Evolutionary conservation across 2,888 invertebrate genomes (phyloP).

Genomic region (Busseola fusca): DNA sequence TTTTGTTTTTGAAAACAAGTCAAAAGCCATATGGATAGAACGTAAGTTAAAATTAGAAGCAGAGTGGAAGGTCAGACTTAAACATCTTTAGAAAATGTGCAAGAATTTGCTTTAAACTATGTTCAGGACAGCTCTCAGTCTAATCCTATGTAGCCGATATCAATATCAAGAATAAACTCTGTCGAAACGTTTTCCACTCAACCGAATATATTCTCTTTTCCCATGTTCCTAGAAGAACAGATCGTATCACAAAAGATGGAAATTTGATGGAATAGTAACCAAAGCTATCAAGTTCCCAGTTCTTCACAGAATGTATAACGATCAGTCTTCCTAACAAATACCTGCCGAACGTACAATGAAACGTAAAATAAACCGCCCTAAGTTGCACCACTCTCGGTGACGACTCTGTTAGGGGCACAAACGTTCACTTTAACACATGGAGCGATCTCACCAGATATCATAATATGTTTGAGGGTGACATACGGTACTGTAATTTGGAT

Average conservation of each 20-base stretch:
- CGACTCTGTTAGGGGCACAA: conserved; percentile 39
- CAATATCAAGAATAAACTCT: not conserved
- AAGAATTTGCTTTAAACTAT: not conserved
- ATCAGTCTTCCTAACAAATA: conserved; percentile 34
- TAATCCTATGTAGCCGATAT: not conserved
- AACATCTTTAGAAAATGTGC: not conserved
- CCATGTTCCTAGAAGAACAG: not conserved
- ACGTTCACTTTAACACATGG: conserved; percentile 69
- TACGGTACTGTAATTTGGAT: conserved; percentile 29
- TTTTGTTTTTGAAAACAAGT: not conserved
- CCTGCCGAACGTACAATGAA: conserved; percentile 38
- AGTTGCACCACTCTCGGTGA: conserved; percentile 45
- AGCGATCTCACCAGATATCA: conserved; percentile 72
- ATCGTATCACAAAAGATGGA: conserved; percentile 15
- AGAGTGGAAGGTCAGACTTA: not conserved
- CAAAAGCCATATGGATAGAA: not conserved
- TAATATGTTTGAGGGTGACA: conserved; percentile 69
- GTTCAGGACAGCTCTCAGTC: not conserved
- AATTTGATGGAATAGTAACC: not conserved
- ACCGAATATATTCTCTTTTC: not conserved
- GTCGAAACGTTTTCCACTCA: not conserved
- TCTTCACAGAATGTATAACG: conserved; percentile 4
- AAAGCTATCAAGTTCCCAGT: not conserved
- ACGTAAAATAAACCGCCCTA: conserved; percentile 49
- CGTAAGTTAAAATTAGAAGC: no score